Conservation (phyloP, 2,113 vertebrate species). For the Gymnorhina tibicen region DNA sequence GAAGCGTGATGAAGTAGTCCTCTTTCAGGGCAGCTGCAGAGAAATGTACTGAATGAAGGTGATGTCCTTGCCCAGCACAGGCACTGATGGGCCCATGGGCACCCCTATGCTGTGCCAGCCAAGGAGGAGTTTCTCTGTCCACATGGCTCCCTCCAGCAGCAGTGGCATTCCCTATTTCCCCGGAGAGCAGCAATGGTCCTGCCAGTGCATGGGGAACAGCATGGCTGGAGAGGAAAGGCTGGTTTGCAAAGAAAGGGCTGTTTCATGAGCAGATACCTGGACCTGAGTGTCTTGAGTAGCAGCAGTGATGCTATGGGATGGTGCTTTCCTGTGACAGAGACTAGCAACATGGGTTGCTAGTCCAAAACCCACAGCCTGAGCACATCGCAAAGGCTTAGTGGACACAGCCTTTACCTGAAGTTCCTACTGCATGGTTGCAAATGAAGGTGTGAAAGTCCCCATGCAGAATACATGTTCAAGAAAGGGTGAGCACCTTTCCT, state of each 20-base stretch:
- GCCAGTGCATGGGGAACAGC: background rate
- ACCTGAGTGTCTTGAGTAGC: background rate
- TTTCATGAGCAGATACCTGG: background rate
- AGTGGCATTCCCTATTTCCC: background rate
- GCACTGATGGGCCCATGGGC: background rate
- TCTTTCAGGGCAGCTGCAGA: background rate
- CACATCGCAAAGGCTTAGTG: fast-evolving
- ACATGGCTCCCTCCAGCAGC: fast-evolving
- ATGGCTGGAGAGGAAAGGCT: fast-evolving
- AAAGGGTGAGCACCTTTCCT: background rate
- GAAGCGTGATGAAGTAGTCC: fast-evolving
- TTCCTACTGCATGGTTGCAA: background rate
- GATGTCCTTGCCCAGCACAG: background rate
- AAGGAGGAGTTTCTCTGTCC: background rate
- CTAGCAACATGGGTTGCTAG: fast-evolving
- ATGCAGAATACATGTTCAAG: background rate
- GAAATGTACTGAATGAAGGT: background rate
- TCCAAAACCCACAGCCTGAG: background rate
- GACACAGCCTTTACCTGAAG: background rate
- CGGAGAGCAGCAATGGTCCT: background rate
- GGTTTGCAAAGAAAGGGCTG: background rate
- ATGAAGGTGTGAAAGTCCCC: background rate
- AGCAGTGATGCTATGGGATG: background rate
- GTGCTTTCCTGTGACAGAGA: background rate
- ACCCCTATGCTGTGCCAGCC: fast-evolving